Percentiles rank a stretch among this genome's conserved stretches.
Evolutionary conservation across 1,140 invertebrate species (phyloP).

Genomic region (Ephestia elutella): DNA sequence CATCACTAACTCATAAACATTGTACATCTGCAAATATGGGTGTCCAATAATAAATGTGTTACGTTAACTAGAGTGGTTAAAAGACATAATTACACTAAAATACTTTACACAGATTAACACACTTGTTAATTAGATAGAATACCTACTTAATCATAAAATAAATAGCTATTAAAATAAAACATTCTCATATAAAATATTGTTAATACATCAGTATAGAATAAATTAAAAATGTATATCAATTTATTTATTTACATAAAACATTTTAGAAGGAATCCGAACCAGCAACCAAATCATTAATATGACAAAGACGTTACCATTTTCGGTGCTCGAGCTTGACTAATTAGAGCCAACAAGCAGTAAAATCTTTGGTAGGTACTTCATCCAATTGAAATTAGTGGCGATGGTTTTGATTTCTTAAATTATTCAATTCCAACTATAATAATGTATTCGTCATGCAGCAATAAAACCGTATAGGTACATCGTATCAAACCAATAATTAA

Average conservation of each 20-base stretch:
- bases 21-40: constrained; percentile 74
- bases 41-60: constrained; percentile 44
- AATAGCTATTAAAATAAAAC: constrained; percentile 64
- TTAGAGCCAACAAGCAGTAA: too few relatives aligned
- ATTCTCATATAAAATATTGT: constrained; percentile 49
- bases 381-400: background rate
- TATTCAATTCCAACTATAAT: constrained; percentile 5
- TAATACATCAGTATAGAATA: constrained; percentile 52
- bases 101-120: constrained; percentile 64
- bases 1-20: constrained; percentile 73
- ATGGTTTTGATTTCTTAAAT: constrained; percentile 17
- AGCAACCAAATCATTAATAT: constrained; percentile 11
- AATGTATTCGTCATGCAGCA: constrained; percentile 5
- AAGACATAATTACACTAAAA: constrained; percentile 57
- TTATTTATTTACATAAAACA: constrained; percentile 33
- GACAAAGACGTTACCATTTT: constrained; percentile 2
- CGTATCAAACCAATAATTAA: constrained; percentile 2
- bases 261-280: constrained; percentile 18
- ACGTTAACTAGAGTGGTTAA: constrained; percentile 49
- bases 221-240: constrained; percentile 46
- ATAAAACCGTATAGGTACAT: background rate
- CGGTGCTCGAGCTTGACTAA: background rate
- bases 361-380: constrained; percentile 6
- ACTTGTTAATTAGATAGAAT: constrained; percentile 61
- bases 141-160: constrained; percentile 64